Evolutionary conservation across 2,888 invertebrate genomes (phyloP).

Genomic region (Cerastis leucographa): DNA sequence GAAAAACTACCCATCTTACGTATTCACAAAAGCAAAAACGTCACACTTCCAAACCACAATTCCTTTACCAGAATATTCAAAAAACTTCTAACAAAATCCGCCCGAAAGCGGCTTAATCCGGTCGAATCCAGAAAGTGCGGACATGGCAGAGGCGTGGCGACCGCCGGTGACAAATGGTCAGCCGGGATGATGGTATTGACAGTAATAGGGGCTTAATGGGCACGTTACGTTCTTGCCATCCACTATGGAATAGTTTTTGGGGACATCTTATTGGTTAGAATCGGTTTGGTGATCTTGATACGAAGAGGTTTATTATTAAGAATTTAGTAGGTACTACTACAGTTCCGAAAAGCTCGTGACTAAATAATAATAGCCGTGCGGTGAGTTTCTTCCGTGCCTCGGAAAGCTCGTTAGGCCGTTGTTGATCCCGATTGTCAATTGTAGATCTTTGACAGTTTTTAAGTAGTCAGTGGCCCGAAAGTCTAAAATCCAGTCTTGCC

Average conservation of each 20-base stretch:
- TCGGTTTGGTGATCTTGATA: constrained; percentile 22
- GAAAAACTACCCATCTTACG: constrained; percentile 16
- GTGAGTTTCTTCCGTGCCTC: too few relatives aligned
- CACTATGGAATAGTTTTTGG: constrained; percentile 31
- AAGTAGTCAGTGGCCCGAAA: too few relatives aligned
- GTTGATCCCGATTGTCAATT: too few relatives aligned
- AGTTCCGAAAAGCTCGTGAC: too few relatives aligned
- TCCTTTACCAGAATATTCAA: constrained; percentile 43
- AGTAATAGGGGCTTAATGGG: constrained; percentile 76
- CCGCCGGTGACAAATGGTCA: constrained; percentile 80
- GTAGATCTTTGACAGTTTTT: too few relatives aligned
- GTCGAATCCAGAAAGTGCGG: constrained; percentile 69
- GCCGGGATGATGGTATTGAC: constrained; percentile 79
- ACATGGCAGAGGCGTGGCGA: constrained; percentile 76
- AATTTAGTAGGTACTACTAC: not conserved
- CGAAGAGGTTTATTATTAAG: not conserved
- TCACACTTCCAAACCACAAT: constrained; percentile 24
- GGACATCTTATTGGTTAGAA: constrained; percentile 43
- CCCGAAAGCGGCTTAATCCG: constrained; percentile 67
- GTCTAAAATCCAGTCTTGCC: too few relatives aligned
- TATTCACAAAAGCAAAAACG: constrained; percentile 26
- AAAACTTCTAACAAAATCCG: constrained; percentile 63
- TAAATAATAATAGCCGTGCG: too few relatives aligned
- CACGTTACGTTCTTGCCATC: constrained; percentile 38
- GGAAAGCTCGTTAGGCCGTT: too few relatives aligned